phyloP scores from a whole-genome alignment of 2,888 invertebrate genomes.

The Apamea monoglypha region DNA sequence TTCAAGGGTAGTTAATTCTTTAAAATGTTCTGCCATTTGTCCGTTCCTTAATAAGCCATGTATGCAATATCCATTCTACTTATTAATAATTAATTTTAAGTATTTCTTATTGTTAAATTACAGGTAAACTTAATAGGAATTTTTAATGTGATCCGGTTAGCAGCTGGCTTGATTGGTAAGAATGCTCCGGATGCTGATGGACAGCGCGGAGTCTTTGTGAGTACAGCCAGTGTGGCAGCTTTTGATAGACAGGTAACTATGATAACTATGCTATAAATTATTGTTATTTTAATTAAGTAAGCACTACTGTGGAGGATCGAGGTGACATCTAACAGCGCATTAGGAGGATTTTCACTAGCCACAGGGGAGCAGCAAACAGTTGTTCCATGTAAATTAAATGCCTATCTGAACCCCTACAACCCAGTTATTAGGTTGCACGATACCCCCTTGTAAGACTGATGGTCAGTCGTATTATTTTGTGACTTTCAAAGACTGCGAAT shows the following conservation, averaged over 20 bases:
- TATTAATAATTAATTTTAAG: not conserved
- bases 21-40: not conserved
- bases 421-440: not conserved
- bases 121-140: conserved; percentile 97
- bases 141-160: conserved; percentile 97
- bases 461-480: not conserved
- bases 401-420: no score
- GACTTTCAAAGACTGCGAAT: not conserved
- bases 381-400: no score
- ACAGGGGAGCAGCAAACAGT: not conserved
- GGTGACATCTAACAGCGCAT: not conserved
- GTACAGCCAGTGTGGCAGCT: conserved; percentile 99
- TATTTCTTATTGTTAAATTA: conserved; percentile 57
- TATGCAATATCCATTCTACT: not conserved
- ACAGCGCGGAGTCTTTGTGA: conserved; percentile 97
- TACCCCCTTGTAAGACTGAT: not conserved
- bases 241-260: conserved; percentile 93
- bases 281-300: not conserved
- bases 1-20: not conserved
- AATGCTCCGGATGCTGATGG: conserved; percentile 96
- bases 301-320: not conserved
- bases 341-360: not conserved
- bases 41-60: not conserved
- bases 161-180: conserved; percentile 95
- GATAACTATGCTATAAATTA: not conserved